Base-by-base conservation (phyloP, 2,888 invertebrate species). In the Conus canariensis region DNA sequence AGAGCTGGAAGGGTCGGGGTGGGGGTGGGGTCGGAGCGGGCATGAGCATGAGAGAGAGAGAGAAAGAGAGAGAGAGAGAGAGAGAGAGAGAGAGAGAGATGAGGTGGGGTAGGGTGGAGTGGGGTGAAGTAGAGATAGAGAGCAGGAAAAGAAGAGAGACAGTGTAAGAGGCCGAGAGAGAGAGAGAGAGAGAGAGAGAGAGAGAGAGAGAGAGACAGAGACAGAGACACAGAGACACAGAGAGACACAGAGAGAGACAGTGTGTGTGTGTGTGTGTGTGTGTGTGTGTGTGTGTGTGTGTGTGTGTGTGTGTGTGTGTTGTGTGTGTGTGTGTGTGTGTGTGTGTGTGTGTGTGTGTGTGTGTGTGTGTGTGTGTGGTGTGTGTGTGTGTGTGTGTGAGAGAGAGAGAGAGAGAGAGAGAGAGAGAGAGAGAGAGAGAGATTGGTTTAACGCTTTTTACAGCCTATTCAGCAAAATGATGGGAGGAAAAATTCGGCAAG, bases 301-400 rank as follows among this genome's bases (percentile, higher is more conserved):
- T 74, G 45, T 45, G 45, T 45, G 45, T 45, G 45, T 45, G 45
- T 30, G 30, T 30, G 30, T 30, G 30, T 30, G 30, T 30, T 0
- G 0, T n/a, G n/a, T n/a, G n/a, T n/a, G 30, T 74, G 74, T 22
- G 74, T 74, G 74, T 74, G 74, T 74, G 74, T 74, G 74, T 74
- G 74, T 74, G 74, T 74, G 74, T 74, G 74, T 74, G 74, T 74
- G 74, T 74, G 74, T 74, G 74, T 74, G 74, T 74, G 74, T 74
- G 74, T 74, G n/a, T 74, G 22, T n/a, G 16, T 74, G 45, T 45
- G 45, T 45, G 45, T 45, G 45, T 45, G 45, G n/a, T n/a, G n/a
- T n/a, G n/a, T n/a, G n/a, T n/a, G n/a, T n/a, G n/a, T n/a, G n/a
- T n/a, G n/a, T n/a, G n/a, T n/a, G n/a, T n/a, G 60, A 60, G 60